A percentile compares a stretch with the other conserved stretches of the same genome.
Evolutionary conservation across 2,888 invertebrate species (phyloP).

Genomic region (Entomobrya proxima): DNA sequence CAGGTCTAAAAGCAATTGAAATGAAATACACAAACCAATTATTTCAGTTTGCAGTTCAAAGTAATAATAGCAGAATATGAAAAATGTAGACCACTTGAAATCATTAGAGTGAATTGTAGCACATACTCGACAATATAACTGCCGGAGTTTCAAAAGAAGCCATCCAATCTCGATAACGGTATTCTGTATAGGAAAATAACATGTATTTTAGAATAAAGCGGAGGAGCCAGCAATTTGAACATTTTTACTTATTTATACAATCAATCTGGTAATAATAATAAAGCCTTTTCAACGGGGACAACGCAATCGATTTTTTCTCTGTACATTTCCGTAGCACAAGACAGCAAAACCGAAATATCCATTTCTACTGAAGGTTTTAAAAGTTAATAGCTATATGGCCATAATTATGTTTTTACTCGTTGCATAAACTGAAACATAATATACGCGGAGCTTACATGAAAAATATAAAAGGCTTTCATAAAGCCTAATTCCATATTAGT

Average conservation of each 20-base stretch:
- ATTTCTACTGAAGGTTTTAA: neutral
- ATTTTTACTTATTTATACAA: conserved; percentile 24
- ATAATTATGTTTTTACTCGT: neutral
- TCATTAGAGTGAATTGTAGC: too few relatives aligned
- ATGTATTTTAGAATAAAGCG: neutral
- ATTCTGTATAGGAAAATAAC: too few relatives aligned
- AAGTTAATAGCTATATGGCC: neutral
- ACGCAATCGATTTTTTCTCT: conserved; percentile 32
- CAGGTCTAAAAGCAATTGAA: too few relatives aligned
- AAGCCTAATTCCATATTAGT: neutral
- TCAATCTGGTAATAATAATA: conserved; percentile 44
- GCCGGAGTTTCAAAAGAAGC: too few relatives aligned
- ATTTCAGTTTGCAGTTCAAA: too few relatives aligned
- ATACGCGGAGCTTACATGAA: too few relatives aligned
- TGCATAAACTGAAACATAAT: neutral
- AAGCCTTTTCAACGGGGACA: conserved; percentile 36
- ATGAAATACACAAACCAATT: too few relatives aligned
- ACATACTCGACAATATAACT: too few relatives aligned
- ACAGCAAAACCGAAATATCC: neutral
- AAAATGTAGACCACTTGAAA: too few relatives aligned
- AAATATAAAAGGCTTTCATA: too few relatives aligned
- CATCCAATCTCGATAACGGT: too few relatives aligned
- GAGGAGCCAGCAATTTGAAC: neutral
- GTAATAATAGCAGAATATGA: too few relatives aligned
- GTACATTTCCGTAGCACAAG: neutral